These are phyloP conservation scores for Thunnus albacares DNA, from an alignment of 2,797 vertebrate species.

Conservation along the genomic window DNA sequence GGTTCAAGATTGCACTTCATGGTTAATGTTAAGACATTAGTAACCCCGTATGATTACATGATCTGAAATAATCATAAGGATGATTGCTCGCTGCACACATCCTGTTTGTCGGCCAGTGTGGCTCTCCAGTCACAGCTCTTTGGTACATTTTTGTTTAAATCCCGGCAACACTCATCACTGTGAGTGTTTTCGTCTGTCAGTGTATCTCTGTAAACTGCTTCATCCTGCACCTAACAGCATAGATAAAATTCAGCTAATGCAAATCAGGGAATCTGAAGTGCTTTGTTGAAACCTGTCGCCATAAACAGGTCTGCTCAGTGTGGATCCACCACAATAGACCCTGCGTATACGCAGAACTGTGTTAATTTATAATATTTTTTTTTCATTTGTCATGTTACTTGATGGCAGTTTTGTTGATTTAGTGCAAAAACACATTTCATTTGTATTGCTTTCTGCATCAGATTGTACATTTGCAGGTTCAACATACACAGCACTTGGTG, in stretches of 20 bases:
- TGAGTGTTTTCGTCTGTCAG: not conserved
- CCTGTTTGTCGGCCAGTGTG: not conserved
- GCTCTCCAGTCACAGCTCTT: not conserved
- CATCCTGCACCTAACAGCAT: not conserved
- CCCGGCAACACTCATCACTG: not conserved
- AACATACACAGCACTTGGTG: conserved; percentile 23
- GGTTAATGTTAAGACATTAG: conserved; percentile 9
- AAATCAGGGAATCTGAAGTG: conserved; percentile 49
- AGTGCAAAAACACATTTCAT: conserved; percentile 38
- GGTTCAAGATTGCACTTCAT: conserved; percentile 30
- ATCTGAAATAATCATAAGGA: not conserved
- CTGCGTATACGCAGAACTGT: not conserved
- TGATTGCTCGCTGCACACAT: not conserved
- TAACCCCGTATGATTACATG: conserved; percentile 2
- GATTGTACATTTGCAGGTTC: conserved; percentile 55
- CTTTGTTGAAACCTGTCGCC: conserved; percentile 29
- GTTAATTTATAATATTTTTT: not conserved
- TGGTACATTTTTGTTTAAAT: not conserved
- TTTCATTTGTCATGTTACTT: conserved; percentile 1
- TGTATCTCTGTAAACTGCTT: not conserved
- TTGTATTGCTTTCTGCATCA: conserved; percentile 50
- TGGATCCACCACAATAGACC: conserved; percentile 4
- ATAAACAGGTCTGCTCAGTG: not conserved
- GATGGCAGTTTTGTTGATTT: conserved; percentile 19
- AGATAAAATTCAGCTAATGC: conserved; percentile 2